These are phyloP conservation scores for Hyppa rectilinea DNA, from an alignment of 2,888 invertebrate genomes.

Conservation along the genomic window DNA sequence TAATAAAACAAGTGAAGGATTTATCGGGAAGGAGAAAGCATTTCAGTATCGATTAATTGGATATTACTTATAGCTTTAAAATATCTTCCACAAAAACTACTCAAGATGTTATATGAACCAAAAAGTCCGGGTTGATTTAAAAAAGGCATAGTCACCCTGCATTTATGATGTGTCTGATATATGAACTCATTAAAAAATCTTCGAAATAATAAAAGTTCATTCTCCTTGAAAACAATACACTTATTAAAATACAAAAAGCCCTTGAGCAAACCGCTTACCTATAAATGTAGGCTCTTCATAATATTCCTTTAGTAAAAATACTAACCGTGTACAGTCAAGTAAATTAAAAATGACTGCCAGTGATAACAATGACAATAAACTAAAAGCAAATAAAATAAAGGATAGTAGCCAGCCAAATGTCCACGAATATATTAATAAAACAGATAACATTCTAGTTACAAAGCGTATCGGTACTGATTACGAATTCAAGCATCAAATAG, in stretches of 20 bases:
- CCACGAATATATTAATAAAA: conserved; percentile 30
- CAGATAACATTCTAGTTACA: conserved; percentile 1
- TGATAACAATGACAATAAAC: conserved; percentile 21
- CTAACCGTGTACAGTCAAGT: conserved; percentile 22
- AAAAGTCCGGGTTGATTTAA: background rate
- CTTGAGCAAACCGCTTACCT: conserved; percentile 52
- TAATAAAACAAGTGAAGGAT: no score
- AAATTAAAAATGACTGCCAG: conserved; percentile 46
- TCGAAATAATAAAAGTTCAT: conserved; percentile 23
- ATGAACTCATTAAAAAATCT: background rate
- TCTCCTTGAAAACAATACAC: conserved; percentile 37
- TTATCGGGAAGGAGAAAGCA: background rate
- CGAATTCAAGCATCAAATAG: conserved; percentile 87
- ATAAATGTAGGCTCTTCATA: conserved; percentile 52
- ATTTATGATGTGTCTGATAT: background rate
- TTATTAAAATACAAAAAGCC: conserved; percentile 42
- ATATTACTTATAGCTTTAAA: background rate
- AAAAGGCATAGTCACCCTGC: conserved; percentile 3
- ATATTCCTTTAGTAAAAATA: conserved; percentile 47
- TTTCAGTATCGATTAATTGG: background rate
- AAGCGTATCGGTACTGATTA: conserved; percentile 79
- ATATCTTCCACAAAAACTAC: background rate
- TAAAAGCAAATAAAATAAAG: conserved; percentile 21
- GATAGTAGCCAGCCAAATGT: background rate
- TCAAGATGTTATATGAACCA: background rate